Evolutionary conservation across 2,797 vertebrate genomes (phyloP).

Genomic region (Linurgus olivaceus): DNA sequence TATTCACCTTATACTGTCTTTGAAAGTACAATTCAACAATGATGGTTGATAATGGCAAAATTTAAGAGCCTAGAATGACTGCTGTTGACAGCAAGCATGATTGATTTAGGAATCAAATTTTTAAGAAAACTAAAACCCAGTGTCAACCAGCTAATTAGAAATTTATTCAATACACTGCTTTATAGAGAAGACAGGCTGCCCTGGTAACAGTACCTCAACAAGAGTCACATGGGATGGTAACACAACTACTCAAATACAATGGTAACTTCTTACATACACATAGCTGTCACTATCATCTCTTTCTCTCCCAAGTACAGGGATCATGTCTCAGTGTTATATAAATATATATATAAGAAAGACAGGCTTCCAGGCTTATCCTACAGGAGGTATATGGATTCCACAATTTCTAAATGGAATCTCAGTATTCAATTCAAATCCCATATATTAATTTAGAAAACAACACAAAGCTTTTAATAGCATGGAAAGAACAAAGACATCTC

Average conservation of each 20-base stretch:
- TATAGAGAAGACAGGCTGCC: neutral
- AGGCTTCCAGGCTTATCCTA: neutral
- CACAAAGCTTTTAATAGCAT: neutral
- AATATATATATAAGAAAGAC: neutral
- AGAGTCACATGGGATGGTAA: neutral
- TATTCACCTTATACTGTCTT: neutral
- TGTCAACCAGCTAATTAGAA: neutral
- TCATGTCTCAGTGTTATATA: accelerated
- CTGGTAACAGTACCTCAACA: neutral
- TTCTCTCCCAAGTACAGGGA: neutral
- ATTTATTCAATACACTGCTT: neutral
- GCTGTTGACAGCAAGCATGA: neutral
- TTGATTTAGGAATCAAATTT: neutral
- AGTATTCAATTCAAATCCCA: neutral
- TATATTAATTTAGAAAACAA: neutral
- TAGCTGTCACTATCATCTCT: neutral
- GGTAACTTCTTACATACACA: neutral
- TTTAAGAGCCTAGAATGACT: neutral
- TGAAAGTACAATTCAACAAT: neutral
- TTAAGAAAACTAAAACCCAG: neutral
- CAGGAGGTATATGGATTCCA: neutral
- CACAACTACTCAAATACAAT: neutral
- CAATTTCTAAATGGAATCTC: neutral
- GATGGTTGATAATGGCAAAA: neutral
- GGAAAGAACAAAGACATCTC: neutral